These are phyloP conservation scores for Meteorus sp. DNA, from an alignment of 1,140 invertebrate genomes.

Conservation along the genomic window DNA sequence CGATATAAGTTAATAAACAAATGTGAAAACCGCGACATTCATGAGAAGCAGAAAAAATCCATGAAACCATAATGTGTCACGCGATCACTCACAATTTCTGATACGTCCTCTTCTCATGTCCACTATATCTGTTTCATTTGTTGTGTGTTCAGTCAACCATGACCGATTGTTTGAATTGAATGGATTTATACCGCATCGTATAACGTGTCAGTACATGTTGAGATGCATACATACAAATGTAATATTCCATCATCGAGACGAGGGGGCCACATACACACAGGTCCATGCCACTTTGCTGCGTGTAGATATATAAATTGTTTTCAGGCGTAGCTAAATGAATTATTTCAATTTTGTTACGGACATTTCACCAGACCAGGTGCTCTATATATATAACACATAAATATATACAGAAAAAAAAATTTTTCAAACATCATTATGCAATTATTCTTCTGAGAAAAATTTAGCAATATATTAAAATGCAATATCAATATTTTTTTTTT, in stretches of 20 bases:
- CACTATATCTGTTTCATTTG: no score
- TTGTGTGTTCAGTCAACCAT: neutral
- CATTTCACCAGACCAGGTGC: neutral
- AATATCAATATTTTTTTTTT: no score
- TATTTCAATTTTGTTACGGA: slow-evolving; percentile 2
- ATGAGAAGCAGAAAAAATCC: no score
- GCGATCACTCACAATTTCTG: neutral
- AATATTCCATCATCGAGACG: neutral
- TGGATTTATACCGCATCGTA: neutral
- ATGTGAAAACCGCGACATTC: no score
- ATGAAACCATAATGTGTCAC: no score
- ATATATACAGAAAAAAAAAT: no score
- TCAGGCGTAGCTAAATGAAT: neutral
- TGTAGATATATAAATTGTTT: neutral
- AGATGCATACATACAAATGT: neutral
- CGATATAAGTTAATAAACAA: no score
- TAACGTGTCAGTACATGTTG: neutral
- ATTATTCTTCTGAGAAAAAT: no score
- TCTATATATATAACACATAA: no score
- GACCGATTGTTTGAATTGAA: neutral
- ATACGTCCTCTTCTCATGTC: neutral
- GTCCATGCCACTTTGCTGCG: neutral
- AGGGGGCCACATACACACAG: no score
- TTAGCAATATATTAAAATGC: no score
- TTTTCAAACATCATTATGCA: no score